Evolutionary conservation across 2,888 invertebrate species (phyloP), one percentile per base, ranked within the genome.

Genomic region (Aleiodes alternator): DNA sequence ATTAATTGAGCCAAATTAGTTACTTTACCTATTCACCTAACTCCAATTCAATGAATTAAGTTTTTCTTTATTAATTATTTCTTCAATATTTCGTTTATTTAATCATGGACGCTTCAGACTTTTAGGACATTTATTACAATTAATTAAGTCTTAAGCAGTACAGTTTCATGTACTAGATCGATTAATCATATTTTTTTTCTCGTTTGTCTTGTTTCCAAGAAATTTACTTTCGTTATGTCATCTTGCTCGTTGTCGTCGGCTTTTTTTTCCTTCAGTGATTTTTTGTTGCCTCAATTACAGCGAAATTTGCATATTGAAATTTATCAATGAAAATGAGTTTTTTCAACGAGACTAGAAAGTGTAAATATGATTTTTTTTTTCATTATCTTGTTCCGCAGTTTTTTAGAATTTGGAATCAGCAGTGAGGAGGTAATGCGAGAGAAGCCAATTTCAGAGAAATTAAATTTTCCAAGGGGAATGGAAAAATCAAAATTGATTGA

Each of bases 1-100:
- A 68, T 68, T 68, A 64, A 68, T 68, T 68, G 68, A 68, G 68
- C 68, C 68, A 68, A 68, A 68, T 68, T 43, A 64, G 34, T 64
- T 64, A 48, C 64, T 64, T 11, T 6, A 14, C 64, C 64, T 59
- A 59, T 59, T 43, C 9, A 43, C 59, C 59, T 64, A 64, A 14
- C 64, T 38, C 43, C 38, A 48, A 43, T 43, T 48, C 48, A 64
- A 43, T 43, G 8, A 43, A 53, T 53, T 53, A 53, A 53, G 3
- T 53, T 16, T 53, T 16, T 53, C 8, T 4, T 16, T 53, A 53
- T 16, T 16, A 53, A 16, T 53, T 53, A 16, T 51, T 31, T 51
- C 51, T 8, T 48, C 9, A 51, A 68, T 68, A 53, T 59, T 68
- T 29, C 31, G 8, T 68, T 68, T 68, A 51, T 16, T 64, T 5